phyloP scores from a whole-genome alignment of 2,888 invertebrate species.

The Netelia virgata region DNA sequence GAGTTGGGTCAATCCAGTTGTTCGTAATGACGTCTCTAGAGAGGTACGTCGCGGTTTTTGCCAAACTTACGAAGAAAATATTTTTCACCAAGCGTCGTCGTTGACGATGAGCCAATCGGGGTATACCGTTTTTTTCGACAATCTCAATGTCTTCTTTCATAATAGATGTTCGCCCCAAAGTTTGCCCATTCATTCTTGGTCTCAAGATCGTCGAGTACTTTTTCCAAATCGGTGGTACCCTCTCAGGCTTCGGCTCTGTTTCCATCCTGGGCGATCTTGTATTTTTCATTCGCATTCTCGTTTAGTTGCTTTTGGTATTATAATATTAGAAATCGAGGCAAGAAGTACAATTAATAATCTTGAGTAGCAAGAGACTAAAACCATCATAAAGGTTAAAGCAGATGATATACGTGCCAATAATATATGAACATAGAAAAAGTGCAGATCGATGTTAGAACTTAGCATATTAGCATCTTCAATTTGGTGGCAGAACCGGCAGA shows the following conservation, averaged over 20 bases:
- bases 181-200: not conserved
- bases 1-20: slow-evolving; percentile 42
- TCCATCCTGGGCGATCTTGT: slow-evolving; percentile 2
- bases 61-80: slow-evolving; percentile 35
- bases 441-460: no score
- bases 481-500: no score
- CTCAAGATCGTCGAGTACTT: slow-evolving; percentile 30
- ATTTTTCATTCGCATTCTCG: not conserved
- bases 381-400: no score
- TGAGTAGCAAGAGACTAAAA: no score
- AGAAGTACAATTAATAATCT: no score
- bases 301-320: not conserved
- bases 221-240: not conserved
- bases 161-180: slow-evolving; percentile 18
- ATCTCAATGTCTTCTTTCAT: slow-evolving; percentile 20
- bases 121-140: slow-evolving; percentile 19
- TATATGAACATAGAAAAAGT: no score
- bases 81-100: slow-evolving; percentile 41
- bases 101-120: slow-evolving; percentile 3
- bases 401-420: no score
- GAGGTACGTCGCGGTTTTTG: slow-evolving; percentile 33
- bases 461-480: no score
- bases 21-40: slow-evolving; percentile 21
- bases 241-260: slow-evolving; percentile 20
- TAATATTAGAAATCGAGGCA: no score